Base-by-base conservation (phyloP, 2,888 invertebrate species). In the Orthosia cruda region DNA sequence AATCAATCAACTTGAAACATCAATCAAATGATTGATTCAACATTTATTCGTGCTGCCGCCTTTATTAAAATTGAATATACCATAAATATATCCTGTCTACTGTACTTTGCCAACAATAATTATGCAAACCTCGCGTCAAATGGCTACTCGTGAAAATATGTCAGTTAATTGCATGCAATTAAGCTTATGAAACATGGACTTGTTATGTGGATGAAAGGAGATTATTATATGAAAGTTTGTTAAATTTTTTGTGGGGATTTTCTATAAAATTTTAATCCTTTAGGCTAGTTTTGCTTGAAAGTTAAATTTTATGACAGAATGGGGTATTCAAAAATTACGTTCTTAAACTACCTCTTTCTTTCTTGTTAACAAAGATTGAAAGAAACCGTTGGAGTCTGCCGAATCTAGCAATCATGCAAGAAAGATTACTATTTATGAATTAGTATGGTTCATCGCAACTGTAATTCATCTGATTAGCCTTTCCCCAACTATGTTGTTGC, bases 61-160 rank as follows among this genome's bases (percentile, higher is more conserved):
- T 63, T 52, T 71, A 58, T 58, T 62, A 66, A 52, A 62, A 62
- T 47, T 58, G 26, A 71, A 81, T 47, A 47, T 47, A 23, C 18
- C 32, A 58, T 58, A 40, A 67, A 72, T 61, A 61, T 32, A 32
- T 20, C 47, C 3, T 0, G 4, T 5, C 15, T 50, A 85, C 32
- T 68, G 81, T 88, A 83, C 82, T 52, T 62, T 73, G 75, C 77
- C 64, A 71, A 80, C 66, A 76, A 72, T 69, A 86, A 89, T 89
- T 88, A 89, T 87, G 88, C 74, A 81, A 89, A 88, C 64, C 23
- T 32, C 52, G 40, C 82, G 83, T 87, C 84, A 88, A 84, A 87
- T 68, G 77, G 78, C 55, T 20, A 59, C 65, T 87, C 83, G 80
- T 86, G 81, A 86, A 89, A 89, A 88, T 87, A 85, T 81, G 82